Base-by-base conservation (phyloP, 2,113 vertebrate species). In the Brevimyrus niger region DNA sequence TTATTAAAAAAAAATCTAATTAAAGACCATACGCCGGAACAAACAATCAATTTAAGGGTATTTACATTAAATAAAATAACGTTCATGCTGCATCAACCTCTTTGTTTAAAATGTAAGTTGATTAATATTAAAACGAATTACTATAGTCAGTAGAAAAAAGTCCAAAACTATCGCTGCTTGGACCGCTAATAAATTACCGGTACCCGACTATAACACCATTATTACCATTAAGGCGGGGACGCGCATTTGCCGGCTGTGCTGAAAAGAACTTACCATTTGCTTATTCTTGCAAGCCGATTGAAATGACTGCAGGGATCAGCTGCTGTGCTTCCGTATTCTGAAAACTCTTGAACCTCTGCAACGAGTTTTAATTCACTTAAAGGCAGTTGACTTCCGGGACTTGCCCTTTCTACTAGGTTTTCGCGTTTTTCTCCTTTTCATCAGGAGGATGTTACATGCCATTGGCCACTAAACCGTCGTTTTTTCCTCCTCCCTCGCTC, bases 191-290 rank as follows among this genome's bases (percentile, higher is more conserved):
- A 69, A 69, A 69, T 27, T 69, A 69, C 61, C 61, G 61, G 61
- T 69, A 69, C 3, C n/a, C 61, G 1, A 69, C 58, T n/a, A n/a
- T n/a, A 65, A n/a, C n/a, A 69, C 61, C 76, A 47, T 8, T 42
- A 84, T 47, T 23, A n/a, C 82, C 6, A 38, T 82, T 13, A 84
- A 47, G 0, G 38, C 82, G 73, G 73, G 17, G 73, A 13, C 15
- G 31, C 82, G 3, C 35, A 82, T 44, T 9, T 91, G 89, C n/a
- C 50, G 87, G 27, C 4, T 38, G 19, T 44, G 90, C 11, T 89
- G 89, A 90, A 89, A 90, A 61, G 11, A 87, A 69, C 95, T 96
- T 92, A 96, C 96, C 95, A 96, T 96, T 94, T 95, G 94, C 53
- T 88, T 89, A 83, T 91, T 92, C 76, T 92, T 73, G 85, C 92